Percentiles rank a stretch among this genome's conserved stretches.
Conservation (phyloP, 2,797 vertebrate species). For the Anabas testudineus region DNA sequence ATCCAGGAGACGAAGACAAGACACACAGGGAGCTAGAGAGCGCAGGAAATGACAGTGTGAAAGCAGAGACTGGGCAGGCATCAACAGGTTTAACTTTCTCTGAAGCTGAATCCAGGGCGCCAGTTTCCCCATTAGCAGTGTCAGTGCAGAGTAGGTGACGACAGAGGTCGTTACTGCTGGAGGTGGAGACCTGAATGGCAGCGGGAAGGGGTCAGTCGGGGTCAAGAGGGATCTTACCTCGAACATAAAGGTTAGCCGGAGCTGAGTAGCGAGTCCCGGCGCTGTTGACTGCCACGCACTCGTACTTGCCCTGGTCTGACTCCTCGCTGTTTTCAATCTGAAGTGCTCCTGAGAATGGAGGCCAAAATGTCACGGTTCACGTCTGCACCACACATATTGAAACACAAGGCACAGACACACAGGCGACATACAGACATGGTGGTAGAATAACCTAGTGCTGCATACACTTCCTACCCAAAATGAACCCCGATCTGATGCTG, state of each 20-base stretch:
- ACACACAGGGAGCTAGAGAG: slow-evolving; percentile 21
- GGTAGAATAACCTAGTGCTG: background rate
- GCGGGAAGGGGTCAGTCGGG: background rate
- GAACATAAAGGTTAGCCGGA: slow-evolving; percentile 96
- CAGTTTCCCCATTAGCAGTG: slow-evolving; percentile 27
- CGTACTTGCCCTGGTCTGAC: slow-evolving; percentile 98
- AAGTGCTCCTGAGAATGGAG: slow-evolving; percentile 89
- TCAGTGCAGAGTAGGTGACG: background rate
- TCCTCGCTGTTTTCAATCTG: slow-evolving; percentile 99
- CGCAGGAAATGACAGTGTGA: slow-evolving; percentile 22
- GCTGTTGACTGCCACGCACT: slow-evolving; percentile 96
- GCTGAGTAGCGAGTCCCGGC: slow-evolving; percentile 97
- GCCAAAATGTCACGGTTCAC: slow-evolving; percentile 44
- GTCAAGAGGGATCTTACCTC: slow-evolving; percentile 89
- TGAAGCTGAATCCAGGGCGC: slow-evolving; percentile 14
- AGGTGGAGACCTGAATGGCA: slow-evolving; percentile 30
- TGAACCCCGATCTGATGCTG: background rate
- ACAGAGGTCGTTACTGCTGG: slow-evolving; percentile 9
- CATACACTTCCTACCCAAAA: background rate
- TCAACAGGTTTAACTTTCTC: slow-evolving; percentile 37
- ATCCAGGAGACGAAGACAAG: slow-evolving; percentile 30
- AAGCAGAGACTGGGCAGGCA: slow-evolving; percentile 1
- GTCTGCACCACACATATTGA: slow-evolving; percentile 1
- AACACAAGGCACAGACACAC: no score
- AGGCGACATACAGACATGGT: background rate